Evolutionary conservation across 2,888 invertebrate species (phyloP).

Genomic region (Agrochola macilenta): DNA sequence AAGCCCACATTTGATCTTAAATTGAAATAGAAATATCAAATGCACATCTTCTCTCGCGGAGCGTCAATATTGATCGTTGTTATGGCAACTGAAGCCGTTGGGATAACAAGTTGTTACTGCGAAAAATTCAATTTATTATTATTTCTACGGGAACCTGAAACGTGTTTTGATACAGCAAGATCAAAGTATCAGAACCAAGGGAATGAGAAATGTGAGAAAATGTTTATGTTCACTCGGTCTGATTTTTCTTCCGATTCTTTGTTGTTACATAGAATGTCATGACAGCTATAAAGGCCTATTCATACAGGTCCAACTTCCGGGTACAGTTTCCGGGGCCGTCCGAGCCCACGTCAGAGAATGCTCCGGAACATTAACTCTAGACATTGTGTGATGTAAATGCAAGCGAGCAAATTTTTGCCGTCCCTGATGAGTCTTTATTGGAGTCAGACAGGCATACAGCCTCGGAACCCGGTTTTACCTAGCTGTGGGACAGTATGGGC

Average conservation of each 20-base stretch:
- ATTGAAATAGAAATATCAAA: slow-evolving; percentile 23
- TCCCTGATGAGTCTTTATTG: not conserved
- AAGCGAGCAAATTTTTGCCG: not conserved
- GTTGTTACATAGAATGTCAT: not conserved
- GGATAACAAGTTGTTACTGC: slow-evolving; percentile 20
- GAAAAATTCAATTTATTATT: slow-evolving; percentile 8
- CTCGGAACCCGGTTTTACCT: not conserved
- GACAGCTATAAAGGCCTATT: not conserved
- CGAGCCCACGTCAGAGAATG: not conserved
- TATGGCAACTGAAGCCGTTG: slow-evolving; percentile 8
- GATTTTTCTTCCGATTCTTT: not conserved
- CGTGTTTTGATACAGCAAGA: slow-evolving; percentile 9
- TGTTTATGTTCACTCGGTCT: not conserved
- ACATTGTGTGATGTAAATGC: not conserved
- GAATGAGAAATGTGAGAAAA: not conserved
- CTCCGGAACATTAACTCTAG: not conserved
- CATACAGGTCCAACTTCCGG: not conserved
- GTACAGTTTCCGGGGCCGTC: not conserved
- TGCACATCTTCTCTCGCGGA: not conserved
- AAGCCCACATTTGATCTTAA: slow-evolving; percentile 11
- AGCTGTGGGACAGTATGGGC: not conserved
- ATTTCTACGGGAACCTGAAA: slow-evolving; percentile 18
- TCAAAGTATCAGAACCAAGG: slow-evolving; percentile 3
- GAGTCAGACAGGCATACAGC: not conserved
- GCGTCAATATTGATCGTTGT: slow-evolving; percentile 35